These are phyloP conservation scores for Perodicticus potto DNA, from an alignment of 2,797 vertebrate genomes.

Conservation along the genomic window DNA sequence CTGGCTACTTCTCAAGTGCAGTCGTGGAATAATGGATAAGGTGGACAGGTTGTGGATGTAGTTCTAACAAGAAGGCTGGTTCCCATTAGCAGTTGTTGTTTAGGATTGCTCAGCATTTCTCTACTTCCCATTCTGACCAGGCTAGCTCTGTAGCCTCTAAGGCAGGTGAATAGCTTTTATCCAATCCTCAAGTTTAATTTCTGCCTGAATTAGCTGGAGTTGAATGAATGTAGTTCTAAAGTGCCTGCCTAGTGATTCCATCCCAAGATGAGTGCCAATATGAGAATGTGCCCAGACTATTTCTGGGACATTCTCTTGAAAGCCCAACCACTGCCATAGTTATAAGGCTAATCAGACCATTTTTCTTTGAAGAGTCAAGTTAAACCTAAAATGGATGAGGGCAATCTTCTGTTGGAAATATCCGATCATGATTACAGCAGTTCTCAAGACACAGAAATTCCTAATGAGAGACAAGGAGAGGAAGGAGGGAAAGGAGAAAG, in stretches of 20 bases:
- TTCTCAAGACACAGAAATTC: constrained; percentile 70
- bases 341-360: constrained; percentile 45
- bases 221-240: constrained; percentile 41
- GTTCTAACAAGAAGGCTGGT: not conserved
- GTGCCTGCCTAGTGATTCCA: not conserved
- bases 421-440: constrained; percentile 65
- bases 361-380: constrained; percentile 70
- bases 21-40: not conserved
- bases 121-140: not conserved
- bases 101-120: not conserved
- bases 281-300: not conserved
- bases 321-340: not conserved
- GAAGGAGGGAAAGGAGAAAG: not conserved
- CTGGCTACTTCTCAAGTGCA: constrained; percentile 52
- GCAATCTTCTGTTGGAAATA: constrained; percentile 68
- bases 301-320: constrained; percentile 27
- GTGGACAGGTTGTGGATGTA: not conserved
- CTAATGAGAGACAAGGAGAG: constrained; percentile 40
- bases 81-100: not conserved
- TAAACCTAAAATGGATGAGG: constrained; percentile 58
- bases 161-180: not conserved
- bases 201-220: constrained; percentile 6
- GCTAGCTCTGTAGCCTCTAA: not conserved
- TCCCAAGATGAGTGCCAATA: constrained; percentile 35
- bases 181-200: constrained; percentile 11